These are phyloP conservation scores for Disparrhopalites patrizii DNA, from an alignment of 2,888 invertebrate species.

Conservation along the genomic window DNA sequence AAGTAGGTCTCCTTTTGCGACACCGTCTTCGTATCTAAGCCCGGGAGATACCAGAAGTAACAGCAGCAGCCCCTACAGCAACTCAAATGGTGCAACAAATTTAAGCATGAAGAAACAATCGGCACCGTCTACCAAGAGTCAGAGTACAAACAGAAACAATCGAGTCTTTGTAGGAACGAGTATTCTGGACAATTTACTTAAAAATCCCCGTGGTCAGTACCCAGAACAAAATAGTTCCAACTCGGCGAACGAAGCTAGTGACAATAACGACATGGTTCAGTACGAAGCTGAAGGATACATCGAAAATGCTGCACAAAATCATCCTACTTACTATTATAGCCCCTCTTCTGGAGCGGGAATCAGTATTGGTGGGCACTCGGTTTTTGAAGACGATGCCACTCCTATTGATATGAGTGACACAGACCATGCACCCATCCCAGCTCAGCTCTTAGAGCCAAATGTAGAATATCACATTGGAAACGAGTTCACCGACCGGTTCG, in stretches of 20 bases:
- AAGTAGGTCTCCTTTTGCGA: constrained; percentile 45
- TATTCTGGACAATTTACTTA: constrained; percentile 49
- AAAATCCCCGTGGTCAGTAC: constrained; percentile 42
- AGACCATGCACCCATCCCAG: constrained; percentile 47
- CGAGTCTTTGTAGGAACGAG: constrained; percentile 47
- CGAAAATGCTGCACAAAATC: constrained; percentile 27
- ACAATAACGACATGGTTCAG: constrained; percentile 48
- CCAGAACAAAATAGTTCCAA: constrained; percentile 35
- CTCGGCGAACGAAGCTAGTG: constrained; percentile 39
- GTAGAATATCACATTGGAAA: constrained; percentile 47
- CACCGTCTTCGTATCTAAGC: constrained; percentile 37
- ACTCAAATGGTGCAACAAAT: constrained; percentile 34
- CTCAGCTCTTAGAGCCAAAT: constrained; percentile 47
- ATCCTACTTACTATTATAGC: constrained; percentile 39
- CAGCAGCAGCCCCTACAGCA: constrained; percentile 28
- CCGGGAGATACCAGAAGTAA: constrained; percentile 39
- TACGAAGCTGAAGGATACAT: constrained; percentile 46
- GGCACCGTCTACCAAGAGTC: constrained; percentile 28
- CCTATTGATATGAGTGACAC: constrained; percentile 47
- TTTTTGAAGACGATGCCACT: constrained; percentile 37
- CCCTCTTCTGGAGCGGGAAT: constrained; percentile 43
- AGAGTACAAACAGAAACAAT: constrained; percentile 36
- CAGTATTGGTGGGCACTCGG: constrained; percentile 40
- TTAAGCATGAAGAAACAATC: constrained; percentile 30
- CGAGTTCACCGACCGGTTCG: constrained; percentile 46